A percentile compares a stretch with the other conserved stretches of the same genome.
These are phyloP conservation scores for Arctocebus calabarensis DNA, from an alignment of 2,797 vertebrate species.

Conservation along the genomic window DNA sequence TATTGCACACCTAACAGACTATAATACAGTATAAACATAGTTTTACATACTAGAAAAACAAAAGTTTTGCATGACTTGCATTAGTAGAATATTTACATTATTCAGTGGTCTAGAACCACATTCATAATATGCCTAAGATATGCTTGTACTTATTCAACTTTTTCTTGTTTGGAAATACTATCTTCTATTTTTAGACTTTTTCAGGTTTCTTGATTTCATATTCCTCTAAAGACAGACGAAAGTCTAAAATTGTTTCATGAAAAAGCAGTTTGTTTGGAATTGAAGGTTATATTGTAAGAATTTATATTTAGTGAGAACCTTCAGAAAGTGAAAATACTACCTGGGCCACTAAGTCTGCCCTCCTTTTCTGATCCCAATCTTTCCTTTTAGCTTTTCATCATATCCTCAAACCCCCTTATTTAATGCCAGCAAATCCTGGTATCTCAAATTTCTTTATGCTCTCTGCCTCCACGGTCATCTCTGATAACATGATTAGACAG, in stretches of 20 bases:
- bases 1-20: neutral
- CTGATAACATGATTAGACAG: conserved; percentile 76
- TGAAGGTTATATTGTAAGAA: conserved; percentile 59
- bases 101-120: neutral
- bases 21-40: neutral
- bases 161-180: conserved; percentile 40
- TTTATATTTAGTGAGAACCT: conserved; percentile 63
- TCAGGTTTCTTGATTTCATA: conserved; percentile 54
- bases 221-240: conserved; percentile 52
- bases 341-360: neutral
- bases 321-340: conserved; percentile 60
- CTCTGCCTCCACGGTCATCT: conserved; percentile 54
- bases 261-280: conserved; percentile 69
- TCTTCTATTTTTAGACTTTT: conserved; percentile 48
- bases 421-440: conserved; percentile 52
- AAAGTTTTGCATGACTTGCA: neutral
- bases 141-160: conserved; percentile 21
- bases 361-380: conserved; percentile 58
- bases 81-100: neutral
- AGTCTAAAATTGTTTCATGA: conserved; percentile 53
- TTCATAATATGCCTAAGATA: neutral
- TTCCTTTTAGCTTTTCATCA: conserved; percentile 69
- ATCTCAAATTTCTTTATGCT: conserved; percentile 69
- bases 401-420: conserved; percentile 57
- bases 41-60: neutral